phyloP scores from a whole-genome alignment of 2,113 vertebrate species.

The Okapia johnstoni region DNA sequence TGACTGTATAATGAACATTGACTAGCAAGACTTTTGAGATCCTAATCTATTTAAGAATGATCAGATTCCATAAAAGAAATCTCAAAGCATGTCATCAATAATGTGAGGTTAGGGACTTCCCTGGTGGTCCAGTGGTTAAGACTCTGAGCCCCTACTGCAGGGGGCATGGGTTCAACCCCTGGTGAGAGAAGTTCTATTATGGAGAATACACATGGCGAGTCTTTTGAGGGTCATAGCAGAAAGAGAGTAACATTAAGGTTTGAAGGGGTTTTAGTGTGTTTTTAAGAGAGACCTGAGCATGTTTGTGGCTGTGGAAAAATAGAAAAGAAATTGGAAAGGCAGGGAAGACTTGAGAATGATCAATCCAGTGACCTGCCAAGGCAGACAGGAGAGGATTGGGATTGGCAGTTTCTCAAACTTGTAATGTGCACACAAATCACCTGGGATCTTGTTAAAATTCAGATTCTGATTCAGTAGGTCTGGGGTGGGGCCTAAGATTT shows the following conservation, averaged over 20 bases:
- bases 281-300: not conserved
- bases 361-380: not conserved
- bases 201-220: not conserved
- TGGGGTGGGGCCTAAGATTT: not conserved
- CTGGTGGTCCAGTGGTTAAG: not conserved
- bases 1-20: conserved; percentile 2
- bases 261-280: not conserved
- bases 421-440: not conserved
- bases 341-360: not conserved
- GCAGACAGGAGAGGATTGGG: not conserved
- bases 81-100: not conserved
- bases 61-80: not conserved
- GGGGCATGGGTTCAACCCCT: not conserved
- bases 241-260: not conserved
- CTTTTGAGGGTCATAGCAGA: not conserved
- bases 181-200: not conserved
- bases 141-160: not conserved
- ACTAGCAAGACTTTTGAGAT: conserved; percentile 1
- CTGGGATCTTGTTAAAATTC: not conserved
- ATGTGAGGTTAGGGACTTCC: not conserved
- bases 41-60: conserved; percentile 31
- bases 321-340: not conserved
- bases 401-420: not conserved
- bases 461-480: not conserved
- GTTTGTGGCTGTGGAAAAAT: not conserved